Conservation (phyloP, 2,888 invertebrate species). For the Protodeltote pygarga region DNA sequence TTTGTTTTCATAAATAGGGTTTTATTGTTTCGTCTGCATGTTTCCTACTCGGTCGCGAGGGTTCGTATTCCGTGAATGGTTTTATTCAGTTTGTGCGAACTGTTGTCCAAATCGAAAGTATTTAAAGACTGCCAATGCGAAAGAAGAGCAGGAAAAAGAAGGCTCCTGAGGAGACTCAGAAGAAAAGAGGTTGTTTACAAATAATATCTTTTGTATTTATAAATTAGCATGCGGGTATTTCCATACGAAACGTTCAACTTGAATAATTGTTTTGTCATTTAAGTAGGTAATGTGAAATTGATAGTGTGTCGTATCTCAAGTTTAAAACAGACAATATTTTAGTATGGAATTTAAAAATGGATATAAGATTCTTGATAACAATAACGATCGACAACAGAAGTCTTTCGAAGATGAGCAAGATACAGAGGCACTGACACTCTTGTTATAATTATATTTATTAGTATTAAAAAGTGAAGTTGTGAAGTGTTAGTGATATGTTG, state of each 20-base stretch:
- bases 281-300: slow-evolving; percentile 30
- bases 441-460: background rate
- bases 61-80: slow-evolving; percentile 66
- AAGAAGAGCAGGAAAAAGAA: slow-evolving; percentile 84
- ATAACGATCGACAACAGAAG: slow-evolving; percentile 28
- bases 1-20: slow-evolving; percentile 52
- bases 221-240: slow-evolving; percentile 47
- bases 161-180: slow-evolving; percentile 69
- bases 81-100: slow-evolving; percentile 72
- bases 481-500: slow-evolving; percentile 12
- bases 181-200: slow-evolving; percentile 64
- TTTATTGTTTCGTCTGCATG: slow-evolving; percentile 38
- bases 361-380: slow-evolving; percentile 24
- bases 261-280: slow-evolving; percentile 24
- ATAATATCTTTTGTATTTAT: slow-evolving; percentile 8
- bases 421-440: slow-evolving; percentile 20
- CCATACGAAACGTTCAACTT: slow-evolving; percentile 14
- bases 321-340: slow-evolving; percentile 31
- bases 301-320: slow-evolving; percentile 18
- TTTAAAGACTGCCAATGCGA: slow-evolving; percentile 84
- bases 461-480: too few relatives aligned
- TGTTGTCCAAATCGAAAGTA: slow-evolving; percentile 78
- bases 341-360: slow-evolving; percentile 33
- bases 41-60: slow-evolving; percentile 9
- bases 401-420: slow-evolving; percentile 28